Conservation (phyloP, 2,113 vertebrate genomes). For the Poicephalus meyeri region DNA sequence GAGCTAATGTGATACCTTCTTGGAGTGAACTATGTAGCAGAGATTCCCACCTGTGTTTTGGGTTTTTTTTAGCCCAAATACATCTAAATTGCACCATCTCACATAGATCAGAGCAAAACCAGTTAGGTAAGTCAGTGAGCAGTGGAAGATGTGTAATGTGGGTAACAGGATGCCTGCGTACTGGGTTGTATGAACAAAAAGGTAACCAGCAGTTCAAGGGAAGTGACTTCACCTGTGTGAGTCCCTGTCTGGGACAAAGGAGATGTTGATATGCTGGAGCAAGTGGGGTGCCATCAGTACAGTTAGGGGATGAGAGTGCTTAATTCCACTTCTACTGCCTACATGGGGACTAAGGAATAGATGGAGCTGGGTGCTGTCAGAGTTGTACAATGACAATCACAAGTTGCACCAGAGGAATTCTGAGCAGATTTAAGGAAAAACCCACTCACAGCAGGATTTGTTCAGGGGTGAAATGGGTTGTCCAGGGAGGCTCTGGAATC, state of each 20-base stretch:
- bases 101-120: background rate
- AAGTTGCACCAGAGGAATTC: background rate
- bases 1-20: background rate
- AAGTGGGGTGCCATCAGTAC: background rate
- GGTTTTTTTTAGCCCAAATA: background rate
- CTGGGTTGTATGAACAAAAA: background rate
- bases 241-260: background rate
- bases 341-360: background rate
- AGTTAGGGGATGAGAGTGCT: background rate
- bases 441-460: background rate
- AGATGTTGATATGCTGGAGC: background rate
- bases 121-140: background rate
- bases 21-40: background rate
- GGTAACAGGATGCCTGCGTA: background rate
- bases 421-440: background rate
- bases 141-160: background rate
- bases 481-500: background rate
- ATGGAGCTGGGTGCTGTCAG: background rate
- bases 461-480: background rate
- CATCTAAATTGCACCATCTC: background rate
- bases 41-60: rapidly evolving
- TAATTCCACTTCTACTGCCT: background rate
- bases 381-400: background rate
- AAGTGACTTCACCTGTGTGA: background rate
- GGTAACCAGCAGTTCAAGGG: background rate